Evolutionary conservation across 2,888 invertebrate species (phyloP).

Genomic region (Celastrina argiolus): DNA sequence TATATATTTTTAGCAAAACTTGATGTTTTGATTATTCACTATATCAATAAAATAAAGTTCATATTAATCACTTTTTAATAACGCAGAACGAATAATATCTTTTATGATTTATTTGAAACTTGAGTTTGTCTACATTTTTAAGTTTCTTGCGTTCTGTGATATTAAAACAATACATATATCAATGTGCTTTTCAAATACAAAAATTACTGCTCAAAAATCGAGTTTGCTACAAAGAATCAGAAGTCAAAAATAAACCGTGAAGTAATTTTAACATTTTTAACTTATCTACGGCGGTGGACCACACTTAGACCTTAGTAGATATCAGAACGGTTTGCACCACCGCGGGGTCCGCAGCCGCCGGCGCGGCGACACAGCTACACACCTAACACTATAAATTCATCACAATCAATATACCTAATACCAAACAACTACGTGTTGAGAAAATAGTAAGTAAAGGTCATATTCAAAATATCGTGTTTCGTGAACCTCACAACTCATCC

Average conservation of each 20-base stretch:
- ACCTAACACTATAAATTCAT: constrained; percentile 18
- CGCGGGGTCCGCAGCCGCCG: not conserved
- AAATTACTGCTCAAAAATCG: not conserved
- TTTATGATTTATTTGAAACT: not conserved
- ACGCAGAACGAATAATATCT: no score
- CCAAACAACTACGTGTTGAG: not conserved
- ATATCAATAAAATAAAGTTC: no score
- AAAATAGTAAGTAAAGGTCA: constrained; percentile 8
- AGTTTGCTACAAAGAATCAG: not conserved
- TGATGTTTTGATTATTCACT: no score
- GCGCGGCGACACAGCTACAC: not conserved
- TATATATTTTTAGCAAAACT: no score
- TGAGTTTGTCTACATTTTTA: not conserved
- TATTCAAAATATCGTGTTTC: constrained; percentile 7
- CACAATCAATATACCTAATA: constrained; percentile 21
- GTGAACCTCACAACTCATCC: not conserved
- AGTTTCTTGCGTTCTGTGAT: not conserved
- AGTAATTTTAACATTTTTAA: not conserved
- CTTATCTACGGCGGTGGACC: not conserved
- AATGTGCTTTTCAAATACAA: not conserved
- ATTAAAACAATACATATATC: not conserved
- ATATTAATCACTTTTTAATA: no score
- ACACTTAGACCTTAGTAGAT: not conserved
- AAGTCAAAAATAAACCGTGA: not conserved
- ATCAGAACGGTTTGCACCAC: not conserved